Conservation (phyloP, 2,113 vertebrate genomes). For the Vireo altiloquus region DNA sequence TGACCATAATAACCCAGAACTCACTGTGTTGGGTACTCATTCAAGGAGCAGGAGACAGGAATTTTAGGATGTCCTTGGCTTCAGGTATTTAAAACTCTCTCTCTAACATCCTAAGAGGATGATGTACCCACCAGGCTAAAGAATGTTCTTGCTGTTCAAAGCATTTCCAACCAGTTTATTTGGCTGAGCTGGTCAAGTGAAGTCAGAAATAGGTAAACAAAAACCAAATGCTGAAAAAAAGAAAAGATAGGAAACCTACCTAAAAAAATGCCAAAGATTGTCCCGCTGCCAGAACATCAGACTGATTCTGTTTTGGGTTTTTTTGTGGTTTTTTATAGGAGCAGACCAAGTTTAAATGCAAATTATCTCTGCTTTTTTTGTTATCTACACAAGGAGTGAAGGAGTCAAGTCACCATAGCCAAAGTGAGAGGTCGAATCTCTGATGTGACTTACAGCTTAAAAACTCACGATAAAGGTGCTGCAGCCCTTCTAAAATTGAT, state of each 20-base stretch:
- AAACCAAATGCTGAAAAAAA: neutral
- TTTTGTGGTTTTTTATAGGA: neutral
- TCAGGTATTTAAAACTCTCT: neutral
- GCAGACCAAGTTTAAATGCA: neutral
- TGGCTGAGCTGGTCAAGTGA: neutral
- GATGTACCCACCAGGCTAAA: neutral
- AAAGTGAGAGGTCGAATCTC: neutral
- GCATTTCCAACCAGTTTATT: neutral
- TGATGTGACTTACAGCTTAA: neutral
- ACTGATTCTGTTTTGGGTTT: accelerated
- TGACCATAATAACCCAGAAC: neutral
- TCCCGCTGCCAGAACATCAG: neutral
- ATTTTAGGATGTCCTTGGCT: neutral
- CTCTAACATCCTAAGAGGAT: neutral
- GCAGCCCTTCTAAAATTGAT: neutral
- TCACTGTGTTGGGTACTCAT: neutral
- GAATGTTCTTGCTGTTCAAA: neutral
- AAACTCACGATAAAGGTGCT: neutral
- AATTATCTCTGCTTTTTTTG: neutral
- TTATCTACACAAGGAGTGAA: neutral
- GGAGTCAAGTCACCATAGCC: neutral
- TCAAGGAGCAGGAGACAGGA: neutral
- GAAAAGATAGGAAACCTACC: accelerated
- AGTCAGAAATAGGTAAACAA: neutral
- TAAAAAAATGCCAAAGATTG: neutral